A percentile compares a stretch with the other conserved stretches of the same genome.
phyloP scores from a whole-genome alignment of 2,888 invertebrate species.

The Dasysyrphus albostriatus region DNA sequence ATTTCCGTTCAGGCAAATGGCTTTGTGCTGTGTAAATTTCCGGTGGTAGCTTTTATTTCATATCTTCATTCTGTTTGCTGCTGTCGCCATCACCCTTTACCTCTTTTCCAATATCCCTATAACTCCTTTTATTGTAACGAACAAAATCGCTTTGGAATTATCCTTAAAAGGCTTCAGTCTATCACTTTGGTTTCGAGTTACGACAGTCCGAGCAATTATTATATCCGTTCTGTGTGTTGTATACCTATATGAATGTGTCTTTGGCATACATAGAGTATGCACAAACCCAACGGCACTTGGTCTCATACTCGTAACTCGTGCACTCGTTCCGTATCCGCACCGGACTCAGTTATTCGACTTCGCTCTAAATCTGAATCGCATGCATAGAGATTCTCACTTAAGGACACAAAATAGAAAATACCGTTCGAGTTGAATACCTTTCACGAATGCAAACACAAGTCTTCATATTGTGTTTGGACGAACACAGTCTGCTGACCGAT shows the following conservation, averaged over 20 bases:
- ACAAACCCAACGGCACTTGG: slow-evolving; percentile 18
- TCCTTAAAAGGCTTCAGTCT: slow-evolving; percentile 71
- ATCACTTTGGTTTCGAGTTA: slow-evolving; percentile 71
- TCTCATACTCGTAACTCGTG: slow-evolving; percentile 30
- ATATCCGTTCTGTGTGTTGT: slow-evolving; percentile 21
- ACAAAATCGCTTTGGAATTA: slow-evolving; percentile 51
- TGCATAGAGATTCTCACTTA: slow-evolving; percentile 49
- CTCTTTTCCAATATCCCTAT: not conserved
- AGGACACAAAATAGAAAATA: slow-evolving; percentile 67
- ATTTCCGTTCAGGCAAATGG: slow-evolving; percentile 71
- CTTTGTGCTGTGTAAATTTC: slow-evolving; percentile 68
- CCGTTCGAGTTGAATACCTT: slow-evolving; percentile 62
- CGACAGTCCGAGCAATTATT: slow-evolving; percentile 57
- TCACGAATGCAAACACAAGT: slow-evolving; percentile 57
- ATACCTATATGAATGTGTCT: not conserved
- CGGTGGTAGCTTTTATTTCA: slow-evolving; percentile 72
- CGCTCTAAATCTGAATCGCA: slow-evolving; percentile 20
- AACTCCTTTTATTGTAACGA: slow-evolving; percentile 3
- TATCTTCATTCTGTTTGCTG: slow-evolving; percentile 21
- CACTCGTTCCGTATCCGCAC: slow-evolving; percentile 6
- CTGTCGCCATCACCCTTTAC: not conserved
- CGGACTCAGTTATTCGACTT: slow-evolving; percentile 18
- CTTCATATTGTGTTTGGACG: slow-evolving; percentile 38
- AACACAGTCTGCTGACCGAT: slow-evolving; percentile 72
- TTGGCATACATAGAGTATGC: not conserved